Base-by-base conservation (phyloP, 1,140 invertebrate species). In the Saccostrea cuccullata region DNA sequence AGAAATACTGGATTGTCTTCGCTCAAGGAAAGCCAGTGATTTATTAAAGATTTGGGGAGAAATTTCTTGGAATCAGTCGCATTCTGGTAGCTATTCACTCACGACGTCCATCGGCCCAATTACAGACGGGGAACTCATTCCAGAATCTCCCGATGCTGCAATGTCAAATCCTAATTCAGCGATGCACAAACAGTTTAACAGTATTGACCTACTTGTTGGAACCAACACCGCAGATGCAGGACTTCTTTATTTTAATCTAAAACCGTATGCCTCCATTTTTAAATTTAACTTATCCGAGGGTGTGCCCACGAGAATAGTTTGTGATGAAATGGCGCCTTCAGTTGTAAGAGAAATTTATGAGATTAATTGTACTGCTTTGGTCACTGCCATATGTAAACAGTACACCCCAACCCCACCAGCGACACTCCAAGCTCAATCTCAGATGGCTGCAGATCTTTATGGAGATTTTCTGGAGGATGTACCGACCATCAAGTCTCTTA, bases 381-480 rank as follows among this genome's bases (percentile, higher is more conserved):
- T 77, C 5, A 30, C 73, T 0, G 77, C 55, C 26, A 83, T 89
- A 55, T 88, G 85, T 83, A 55, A 88, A 17, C 36, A 84, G 67
- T 90, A 89, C 67, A n/a, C 82, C 26, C 47, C 47, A 56, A 64
- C 26, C 8, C 17, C 47, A 20, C 64, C 85, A 15, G 85, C 20
- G 13, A 55, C 20, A 12, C 60, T 67, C 17, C 56, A 89, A 20
- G 70, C 30, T 12, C 91, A 91, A 55, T 87, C 87, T 47, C 40
- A 88, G 15, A 56, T 82, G 30, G 88, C 89, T 30, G 88, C 88
- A 0, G 73, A 91, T 55, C 64, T 91, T 20, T 90, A 89, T 67
- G 89, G 88, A 13, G 91, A 91, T 67, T 87, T 91, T 70, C 87
- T 88, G 82, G 89, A 90, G 20, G 82, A 88, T 4, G 87, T 87